These are phyloP conservation scores for Trimorus sp. DNA, from an alignment of 2,888 invertebrate species.

Conservation along the genomic window DNA sequence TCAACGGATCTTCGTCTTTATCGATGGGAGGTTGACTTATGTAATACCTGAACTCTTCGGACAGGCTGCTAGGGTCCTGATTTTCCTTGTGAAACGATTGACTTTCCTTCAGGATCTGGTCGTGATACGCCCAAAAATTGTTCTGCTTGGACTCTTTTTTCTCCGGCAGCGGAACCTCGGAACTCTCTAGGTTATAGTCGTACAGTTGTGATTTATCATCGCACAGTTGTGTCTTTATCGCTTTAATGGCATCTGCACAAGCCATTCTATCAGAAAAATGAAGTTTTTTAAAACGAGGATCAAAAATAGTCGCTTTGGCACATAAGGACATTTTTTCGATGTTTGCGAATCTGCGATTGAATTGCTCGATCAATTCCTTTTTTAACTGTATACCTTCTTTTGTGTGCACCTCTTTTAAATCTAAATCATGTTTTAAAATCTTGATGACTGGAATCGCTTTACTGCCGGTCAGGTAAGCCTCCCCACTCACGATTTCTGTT, in stretches of 20 bases:
- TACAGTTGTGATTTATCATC: constrained; percentile 42
- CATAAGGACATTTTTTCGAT: constrained; percentile 51
- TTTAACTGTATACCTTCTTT: constrained; percentile 39
- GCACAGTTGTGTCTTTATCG: constrained; percentile 43
- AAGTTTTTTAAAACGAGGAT: constrained; percentile 60
- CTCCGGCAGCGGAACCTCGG: too few relatives aligned
- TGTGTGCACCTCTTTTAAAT: constrained; percentile 36
- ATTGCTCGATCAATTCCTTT: constrained; percentile 40
- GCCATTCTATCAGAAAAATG: constrained; percentile 54
- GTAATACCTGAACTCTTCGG: constrained; percentile 56
- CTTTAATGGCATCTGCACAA: constrained; percentile 51
- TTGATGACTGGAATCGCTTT: constrained; percentile 56
- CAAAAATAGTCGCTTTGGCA: constrained; percentile 51
- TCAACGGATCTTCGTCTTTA: constrained; percentile 27
- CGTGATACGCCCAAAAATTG: constrained; percentile 60
- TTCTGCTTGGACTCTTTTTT: constrained; percentile 14
- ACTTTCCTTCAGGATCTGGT: constrained; percentile 38
- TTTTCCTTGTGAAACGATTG: constrained; percentile 32
- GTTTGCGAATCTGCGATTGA: constrained; percentile 48
- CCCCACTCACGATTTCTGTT: constrained; percentile 69
- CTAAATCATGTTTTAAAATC: constrained; percentile 54
- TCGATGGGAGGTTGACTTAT: constrained; percentile 47
- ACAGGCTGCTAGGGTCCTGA: constrained; percentile 44
- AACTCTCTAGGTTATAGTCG: too few relatives aligned
- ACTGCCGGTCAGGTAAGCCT: constrained; percentile 68